Base-by-base conservation (phyloP, 2,888 invertebrate genomes). In the Leptura quadrifasciata region DNA sequence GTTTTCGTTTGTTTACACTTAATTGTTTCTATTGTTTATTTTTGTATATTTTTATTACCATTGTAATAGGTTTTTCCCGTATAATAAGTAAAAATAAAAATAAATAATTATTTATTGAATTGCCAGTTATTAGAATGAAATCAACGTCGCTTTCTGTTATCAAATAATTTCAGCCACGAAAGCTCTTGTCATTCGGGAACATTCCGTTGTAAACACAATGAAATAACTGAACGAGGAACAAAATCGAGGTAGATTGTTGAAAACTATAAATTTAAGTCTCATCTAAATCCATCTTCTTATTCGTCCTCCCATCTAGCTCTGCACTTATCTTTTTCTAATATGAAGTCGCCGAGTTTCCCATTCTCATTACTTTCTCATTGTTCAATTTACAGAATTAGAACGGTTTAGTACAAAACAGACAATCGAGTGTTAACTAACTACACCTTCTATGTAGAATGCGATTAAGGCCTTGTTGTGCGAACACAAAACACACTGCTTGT, bases 391-490 rank as follows among this genome's bases (percentile, higher is more conserved):
- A 21, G 24, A 27, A 67, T 54, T 54, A 67, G 47, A 67, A 67
- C 24, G 27, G 64, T 65, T 65, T 39, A 15, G 15, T 47, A 39
- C 18, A 39, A 24, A 65, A 21, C 47, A 47, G 47, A 47, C 47
- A 27, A 67, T 67, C 52, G 27, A 54, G 65, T 67, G 39, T 67
- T 52, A 54, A 67, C 65, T 67, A 54, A 24, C 47, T 67, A 67
- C 20, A 67, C 54, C 20, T 52, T 67, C n/a, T 8, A n/a, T 24
- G 65, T 35, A 18, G 20, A 18, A 15, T 24, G 54, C 21, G 54
- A 24, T 65, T 65, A 65, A 9, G 8, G 64, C 39, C 12, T 65
- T 12, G 47, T 47, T 47, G 47, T 47, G n/a, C 1, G n/a, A 47
- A 47, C 15, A 47, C n/a, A n/a, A n/a, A 47, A 47, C 47, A 15